Conservation (phyloP, 2,113 vertebrate genomes). For the Hydropotes inermis region DNA sequence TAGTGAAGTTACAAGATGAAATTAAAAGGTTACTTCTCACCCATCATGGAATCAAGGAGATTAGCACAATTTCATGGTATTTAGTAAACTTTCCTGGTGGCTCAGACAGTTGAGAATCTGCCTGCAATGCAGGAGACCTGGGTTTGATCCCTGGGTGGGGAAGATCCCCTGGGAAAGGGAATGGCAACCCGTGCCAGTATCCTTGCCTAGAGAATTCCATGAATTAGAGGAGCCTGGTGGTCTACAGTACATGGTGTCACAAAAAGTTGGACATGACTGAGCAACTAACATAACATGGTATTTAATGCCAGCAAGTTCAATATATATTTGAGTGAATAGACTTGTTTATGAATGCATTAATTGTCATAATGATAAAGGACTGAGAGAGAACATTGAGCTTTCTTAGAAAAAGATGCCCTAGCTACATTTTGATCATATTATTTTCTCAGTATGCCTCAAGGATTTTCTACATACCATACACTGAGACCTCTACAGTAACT, state of each 20-base stretch:
- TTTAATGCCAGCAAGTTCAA: background rate
- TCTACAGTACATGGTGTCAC: fast-evolving
- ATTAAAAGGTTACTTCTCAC: background rate
- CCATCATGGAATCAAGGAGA: background rate
- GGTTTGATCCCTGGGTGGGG: background rate
- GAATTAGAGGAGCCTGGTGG: background rate
- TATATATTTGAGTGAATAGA: background rate
- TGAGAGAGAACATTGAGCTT: background rate
- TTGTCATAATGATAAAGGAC: background rate
- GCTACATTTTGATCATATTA: background rate
- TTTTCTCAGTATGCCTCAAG: background rate
- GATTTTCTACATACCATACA: background rate
- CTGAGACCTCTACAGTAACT: background rate
- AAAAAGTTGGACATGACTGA: background rate
- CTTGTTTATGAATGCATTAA: background rate
- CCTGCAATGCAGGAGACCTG: background rate
- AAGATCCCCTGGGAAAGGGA: background rate
- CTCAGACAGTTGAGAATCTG: background rate
- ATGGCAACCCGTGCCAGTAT: background rate
- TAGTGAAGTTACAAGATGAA: background rate
- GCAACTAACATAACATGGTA: background rate
- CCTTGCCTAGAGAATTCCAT: background rate
- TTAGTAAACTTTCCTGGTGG: background rate
- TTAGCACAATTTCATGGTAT: background rate
- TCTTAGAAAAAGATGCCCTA: background rate